Base-by-base conservation (phyloP, 1,140 invertebrate genomes). In the Drosophila subpulchrella region DNA sequence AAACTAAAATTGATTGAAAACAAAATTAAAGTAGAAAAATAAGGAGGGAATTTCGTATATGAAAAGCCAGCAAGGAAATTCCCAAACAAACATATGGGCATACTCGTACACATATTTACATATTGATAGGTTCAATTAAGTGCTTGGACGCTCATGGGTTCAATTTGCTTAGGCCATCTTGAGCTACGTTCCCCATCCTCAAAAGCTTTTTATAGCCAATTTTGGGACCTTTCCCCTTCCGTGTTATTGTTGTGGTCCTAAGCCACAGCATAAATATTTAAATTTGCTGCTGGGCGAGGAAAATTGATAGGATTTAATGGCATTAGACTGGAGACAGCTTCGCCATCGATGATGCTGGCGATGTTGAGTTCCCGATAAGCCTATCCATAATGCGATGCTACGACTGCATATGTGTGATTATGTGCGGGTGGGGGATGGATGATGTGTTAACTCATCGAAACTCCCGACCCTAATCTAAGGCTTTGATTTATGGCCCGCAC, bases 281-380 rank as follows among this genome's bases (percentile, higher is more conserved):
- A 88, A 89, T 88, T 86, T 83, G 67, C 71, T 76, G 61, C 63
- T 56, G 72, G 67, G 75, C 54, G 65, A 72, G 79, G 75, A 76
- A 88, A 88, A 88, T 88, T 88, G 84, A 88, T 88, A 83, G 84
- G 83, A 88, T 88, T 88, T 83, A 89, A 88, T 83, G 84, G 86
- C 80, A 89, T 83, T 88, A 72, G 65, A 72, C 63, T 61, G 55
- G 79, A 58, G 60, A 61, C 47, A 78, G 48, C 39, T 30, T 24
- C 34, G 50, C 38, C 24, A 71, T 42, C 70, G 56, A 56, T 76
- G 56, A 56, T 76, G 62, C 59, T 44, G 60, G 44, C 56, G 56
- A 78, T 80, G 72, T 13, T 48, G 53, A 57, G 81, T 66, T 78
- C 8, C 46, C 62, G 83, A 88, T 88, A 86, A 79, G 82, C 66